Conservation (phyloP, 2,113 vertebrate genomes). For the Marmota monax region DNA sequence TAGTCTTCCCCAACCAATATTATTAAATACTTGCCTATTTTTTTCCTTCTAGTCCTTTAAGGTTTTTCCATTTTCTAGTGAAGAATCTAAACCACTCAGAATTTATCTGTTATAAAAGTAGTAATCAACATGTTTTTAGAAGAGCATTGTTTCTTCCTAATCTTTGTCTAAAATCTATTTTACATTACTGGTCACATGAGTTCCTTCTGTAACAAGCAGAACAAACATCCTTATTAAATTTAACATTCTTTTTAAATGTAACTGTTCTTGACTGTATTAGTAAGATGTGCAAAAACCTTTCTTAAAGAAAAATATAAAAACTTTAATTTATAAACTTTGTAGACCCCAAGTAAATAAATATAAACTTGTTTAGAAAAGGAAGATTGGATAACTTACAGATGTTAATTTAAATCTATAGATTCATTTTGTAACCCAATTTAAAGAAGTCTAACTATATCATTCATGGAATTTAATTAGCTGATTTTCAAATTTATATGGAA, state of each 20-base stretch:
- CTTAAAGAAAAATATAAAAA: constrained; percentile 12
- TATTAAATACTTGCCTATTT: background rate
- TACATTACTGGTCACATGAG: background rate
- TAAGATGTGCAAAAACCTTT: background rate
- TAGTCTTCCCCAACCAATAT: background rate
- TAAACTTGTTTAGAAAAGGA: background rate
- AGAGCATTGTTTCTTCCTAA: constrained; percentile 1
- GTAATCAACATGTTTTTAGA: constrained; percentile 11
- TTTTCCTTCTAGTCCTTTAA: background rate
- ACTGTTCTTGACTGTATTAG: background rate
- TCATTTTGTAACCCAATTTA: background rate
- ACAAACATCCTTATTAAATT: background rate
- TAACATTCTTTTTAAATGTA: constrained; percentile 12
- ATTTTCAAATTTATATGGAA: constrained; percentile 34
- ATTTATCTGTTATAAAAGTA: background rate
- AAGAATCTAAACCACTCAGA: constrained; percentile 20
- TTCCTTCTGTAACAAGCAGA: background rate
- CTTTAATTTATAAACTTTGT: background rate
- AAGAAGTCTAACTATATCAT: constrained; percentile 7
- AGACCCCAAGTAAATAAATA: constrained; percentile 32
- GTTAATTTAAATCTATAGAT: background rate
- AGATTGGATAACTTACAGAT: background rate
- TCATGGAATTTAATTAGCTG: constrained; percentile 1
- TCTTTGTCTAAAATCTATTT: constrained; percentile 15
- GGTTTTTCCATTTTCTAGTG: background rate